Conservation (phyloP, 2,888 invertebrate species). For the Dicycla oo region DNA sequence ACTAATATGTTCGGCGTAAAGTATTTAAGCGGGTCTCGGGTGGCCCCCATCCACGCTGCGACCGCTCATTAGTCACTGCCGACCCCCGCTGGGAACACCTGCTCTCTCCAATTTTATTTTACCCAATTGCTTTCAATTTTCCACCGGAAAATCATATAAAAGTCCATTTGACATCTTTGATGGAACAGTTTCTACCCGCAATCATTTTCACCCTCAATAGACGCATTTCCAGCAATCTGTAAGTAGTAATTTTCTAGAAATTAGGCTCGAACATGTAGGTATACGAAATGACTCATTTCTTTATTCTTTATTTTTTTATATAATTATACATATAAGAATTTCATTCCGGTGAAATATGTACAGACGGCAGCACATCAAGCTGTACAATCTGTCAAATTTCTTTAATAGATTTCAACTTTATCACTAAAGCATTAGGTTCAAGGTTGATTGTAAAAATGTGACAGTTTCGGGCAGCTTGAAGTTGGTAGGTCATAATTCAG, state of each 20-base stretch:
- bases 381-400: too few relatives aligned
- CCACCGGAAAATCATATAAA: constrained; percentile 72
- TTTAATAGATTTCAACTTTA: too few relatives aligned
- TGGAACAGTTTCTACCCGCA: constrained; percentile 46
- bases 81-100: constrained; percentile 72
- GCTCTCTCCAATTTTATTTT: constrained; percentile 73
- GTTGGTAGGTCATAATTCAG: too few relatives aligned
- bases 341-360: too few relatives aligned
- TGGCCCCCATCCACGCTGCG: constrained; percentile 74
- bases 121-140: constrained; percentile 70
- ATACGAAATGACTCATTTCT: neutral
- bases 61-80: constrained; percentile 81
- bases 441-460: too few relatives aligned
- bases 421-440: too few relatives aligned
- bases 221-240: neutral
- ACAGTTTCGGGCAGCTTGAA: too few relatives aligned
- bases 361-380: too few relatives aligned
- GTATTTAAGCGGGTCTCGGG: constrained; percentile 70
- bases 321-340: too few relatives aligned
- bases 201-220: constrained; percentile 19
- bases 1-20: constrained; percentile 68
- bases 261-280: neutral
- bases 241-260: neutral
- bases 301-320: too few relatives aligned
- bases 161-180: constrained; percentile 65